Evolutionary conservation across 2,797 vertebrate genomes (phyloP).

Genomic region (Nyctalus aviator): DNA sequence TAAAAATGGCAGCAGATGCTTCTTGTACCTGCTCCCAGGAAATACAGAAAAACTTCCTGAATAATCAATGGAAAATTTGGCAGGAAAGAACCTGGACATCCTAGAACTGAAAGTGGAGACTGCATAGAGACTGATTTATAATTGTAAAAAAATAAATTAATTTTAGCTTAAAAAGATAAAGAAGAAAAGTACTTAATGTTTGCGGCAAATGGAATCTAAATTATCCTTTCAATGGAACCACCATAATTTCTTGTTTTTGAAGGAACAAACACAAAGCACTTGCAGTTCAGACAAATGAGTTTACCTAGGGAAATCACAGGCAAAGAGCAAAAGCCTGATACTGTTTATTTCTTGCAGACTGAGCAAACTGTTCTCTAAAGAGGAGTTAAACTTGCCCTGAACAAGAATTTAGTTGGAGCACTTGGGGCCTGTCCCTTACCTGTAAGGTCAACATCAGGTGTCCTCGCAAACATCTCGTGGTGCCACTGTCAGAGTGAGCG

Average conservation of each 20-base stretch:
- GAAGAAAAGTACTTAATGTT: slow-evolving; percentile 76
- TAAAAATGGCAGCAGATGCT: too few species aligned
- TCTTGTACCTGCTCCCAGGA: too few species aligned
- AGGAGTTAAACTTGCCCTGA: slow-evolving; percentile 66
- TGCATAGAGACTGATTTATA: too few species aligned
- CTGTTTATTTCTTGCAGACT: slow-evolving; percentile 65
- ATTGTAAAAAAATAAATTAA: too few species aligned
- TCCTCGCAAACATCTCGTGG: background rate
- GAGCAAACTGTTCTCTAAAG: slow-evolving; percentile 66
- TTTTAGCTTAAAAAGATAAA: slow-evolving; percentile 56
- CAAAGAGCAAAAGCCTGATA: slow-evolving; percentile 65
- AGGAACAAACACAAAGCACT: slow-evolving; percentile 56
- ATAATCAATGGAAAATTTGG: too few species aligned
- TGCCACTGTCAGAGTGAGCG: slow-evolving; percentile 28
- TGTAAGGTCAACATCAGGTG: slow-evolving; percentile 1
- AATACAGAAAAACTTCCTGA: too few species aligned
- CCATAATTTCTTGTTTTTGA: slow-evolving; percentile 63
- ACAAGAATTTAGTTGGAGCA: slow-evolving; percentile 41
- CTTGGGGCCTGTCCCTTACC: background rate
- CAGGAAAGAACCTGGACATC: too few species aligned
- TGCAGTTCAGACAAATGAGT: slow-evolving; percentile 73
- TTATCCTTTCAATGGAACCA: slow-evolving; percentile 66
- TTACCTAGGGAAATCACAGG: slow-evolving; percentile 72
- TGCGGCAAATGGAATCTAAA: slow-evolving; percentile 66
- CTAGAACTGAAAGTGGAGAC: too few species aligned